Conservation (phyloP, 2,113 vertebrate species). For the Podocnemis expansa region DNA sequence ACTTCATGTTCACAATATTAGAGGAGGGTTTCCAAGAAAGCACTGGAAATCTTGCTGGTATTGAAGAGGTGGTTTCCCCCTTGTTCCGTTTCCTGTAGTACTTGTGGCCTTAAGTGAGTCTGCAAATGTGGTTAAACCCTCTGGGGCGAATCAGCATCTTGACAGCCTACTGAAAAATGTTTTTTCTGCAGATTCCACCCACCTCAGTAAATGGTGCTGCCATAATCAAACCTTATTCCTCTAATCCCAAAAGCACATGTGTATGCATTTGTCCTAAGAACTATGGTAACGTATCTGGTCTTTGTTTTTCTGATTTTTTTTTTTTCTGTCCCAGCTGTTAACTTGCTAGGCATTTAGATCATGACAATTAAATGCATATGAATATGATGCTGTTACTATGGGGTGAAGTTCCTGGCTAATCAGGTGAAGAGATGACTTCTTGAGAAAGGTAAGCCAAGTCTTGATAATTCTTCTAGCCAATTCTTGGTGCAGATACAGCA, state of each 20-base stretch:
- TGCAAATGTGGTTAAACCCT: background rate
- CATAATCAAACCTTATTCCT: background rate
- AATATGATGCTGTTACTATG: background rate
- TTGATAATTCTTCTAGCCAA: background rate
- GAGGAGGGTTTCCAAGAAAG: background rate
- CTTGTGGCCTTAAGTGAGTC: background rate
- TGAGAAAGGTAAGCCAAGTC: background rate
- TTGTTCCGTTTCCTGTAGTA: background rate
- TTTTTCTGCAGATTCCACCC: background rate
- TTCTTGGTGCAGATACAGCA: background rate
- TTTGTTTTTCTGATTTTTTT: background rate
- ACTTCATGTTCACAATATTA: background rate
- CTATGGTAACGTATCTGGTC: background rate
- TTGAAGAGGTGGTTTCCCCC: background rate
- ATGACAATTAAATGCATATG: background rate
- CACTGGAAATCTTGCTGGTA: background rate
- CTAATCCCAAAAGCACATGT: fast-evolving
- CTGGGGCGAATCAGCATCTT: background rate
- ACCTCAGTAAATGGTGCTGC: fast-evolving
- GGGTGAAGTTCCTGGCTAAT: constrained; percentile 15
- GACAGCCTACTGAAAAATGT: background rate
- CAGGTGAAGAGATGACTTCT: background rate
- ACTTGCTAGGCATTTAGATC: no score
- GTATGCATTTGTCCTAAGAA: background rate
- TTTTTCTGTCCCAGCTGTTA: no score